Conservation (phyloP, 2,888 invertebrate species). For the Lottia gigantea region DNA sequence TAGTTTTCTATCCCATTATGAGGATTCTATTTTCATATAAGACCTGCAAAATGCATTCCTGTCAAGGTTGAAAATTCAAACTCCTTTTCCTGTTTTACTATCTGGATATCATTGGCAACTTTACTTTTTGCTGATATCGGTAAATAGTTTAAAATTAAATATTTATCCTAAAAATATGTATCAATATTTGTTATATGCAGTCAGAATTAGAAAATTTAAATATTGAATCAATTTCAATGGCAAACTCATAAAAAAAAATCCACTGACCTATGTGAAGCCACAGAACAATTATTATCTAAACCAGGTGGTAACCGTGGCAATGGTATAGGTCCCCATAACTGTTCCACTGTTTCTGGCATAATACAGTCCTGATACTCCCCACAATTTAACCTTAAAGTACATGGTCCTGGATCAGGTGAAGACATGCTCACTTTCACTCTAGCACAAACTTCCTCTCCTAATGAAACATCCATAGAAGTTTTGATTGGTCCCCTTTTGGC, state of each 20-base stretch:
- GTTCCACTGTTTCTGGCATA: slow-evolving; percentile 63
- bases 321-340: slow-evolving; percentile 66
- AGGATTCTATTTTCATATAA: no score
- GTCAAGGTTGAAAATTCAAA: no score
- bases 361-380: slow-evolving; percentile 64
- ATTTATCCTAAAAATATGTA: not conserved
- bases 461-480: slow-evolving; percentile 27
- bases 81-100: no score
- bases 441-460: slow-evolving; percentile 18
- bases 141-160: no score
- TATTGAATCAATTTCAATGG: no score
- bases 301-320: slow-evolving; percentile 59
- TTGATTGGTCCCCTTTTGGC: slow-evolving; percentile 14
- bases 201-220: no score
- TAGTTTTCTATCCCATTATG: no score
- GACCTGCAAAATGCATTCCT: no score
- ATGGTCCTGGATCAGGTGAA: slow-evolving; percentile 41
- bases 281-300: slow-evolving; percentile 61
- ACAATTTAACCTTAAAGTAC: slow-evolving; percentile 57
- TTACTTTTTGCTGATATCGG: no score
- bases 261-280: slow-evolving; percentile 62
- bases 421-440: slow-evolving; percentile 32
- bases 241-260: not conserved
- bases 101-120: no score
- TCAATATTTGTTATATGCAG: not conserved